These are phyloP conservation scores for Catharus ustulatus DNA, from an alignment of 2,797 vertebrate species.

Conservation along the genomic window DNA sequence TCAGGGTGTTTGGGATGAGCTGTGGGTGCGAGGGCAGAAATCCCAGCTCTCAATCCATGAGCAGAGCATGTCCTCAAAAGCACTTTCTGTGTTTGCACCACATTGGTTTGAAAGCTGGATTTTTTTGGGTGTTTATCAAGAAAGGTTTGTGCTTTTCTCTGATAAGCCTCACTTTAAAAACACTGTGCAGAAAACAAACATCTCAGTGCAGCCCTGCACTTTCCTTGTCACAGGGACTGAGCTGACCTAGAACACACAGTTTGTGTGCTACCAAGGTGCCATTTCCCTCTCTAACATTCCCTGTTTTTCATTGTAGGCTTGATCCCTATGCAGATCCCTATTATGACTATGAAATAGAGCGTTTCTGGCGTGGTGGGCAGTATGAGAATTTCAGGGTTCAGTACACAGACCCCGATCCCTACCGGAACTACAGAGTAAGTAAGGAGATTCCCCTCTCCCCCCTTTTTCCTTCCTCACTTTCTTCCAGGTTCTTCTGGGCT, in stretches of 20 bases:
- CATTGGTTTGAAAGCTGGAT: background rate
- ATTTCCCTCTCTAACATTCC: background rate
- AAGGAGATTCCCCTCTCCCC: background rate
- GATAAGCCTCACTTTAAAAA: background rate
- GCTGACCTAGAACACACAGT: background rate
- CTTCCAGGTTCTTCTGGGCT: background rate
- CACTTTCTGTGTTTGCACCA: background rate
- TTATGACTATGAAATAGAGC: conserved; percentile 95
- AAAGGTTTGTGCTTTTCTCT: conserved; percentile 38
- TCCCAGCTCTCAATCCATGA: background rate
- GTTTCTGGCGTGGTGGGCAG: conserved; percentile 95
- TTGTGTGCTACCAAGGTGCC: background rate
- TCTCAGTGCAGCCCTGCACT: background rate
- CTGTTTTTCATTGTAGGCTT: conserved; percentile 75
- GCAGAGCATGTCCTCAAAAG: background rate
- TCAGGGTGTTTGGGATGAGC: background rate
- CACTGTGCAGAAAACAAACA: background rate
- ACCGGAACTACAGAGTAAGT: conserved; percentile 91
- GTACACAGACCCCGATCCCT: conserved; percentile 93
- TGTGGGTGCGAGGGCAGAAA: background rate
- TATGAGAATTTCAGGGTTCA: conserved; percentile 99
- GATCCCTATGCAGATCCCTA: conserved; percentile 94
- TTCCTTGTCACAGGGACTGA: background rate
- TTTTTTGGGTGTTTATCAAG: background rate
- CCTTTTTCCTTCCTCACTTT: background rate